A percentile compares a stretch with the other conserved stretches of the same genome.
Evolutionary conservation across 2,888 invertebrate species (phyloP).

Genomic region (Thera obeliscata): DNA sequence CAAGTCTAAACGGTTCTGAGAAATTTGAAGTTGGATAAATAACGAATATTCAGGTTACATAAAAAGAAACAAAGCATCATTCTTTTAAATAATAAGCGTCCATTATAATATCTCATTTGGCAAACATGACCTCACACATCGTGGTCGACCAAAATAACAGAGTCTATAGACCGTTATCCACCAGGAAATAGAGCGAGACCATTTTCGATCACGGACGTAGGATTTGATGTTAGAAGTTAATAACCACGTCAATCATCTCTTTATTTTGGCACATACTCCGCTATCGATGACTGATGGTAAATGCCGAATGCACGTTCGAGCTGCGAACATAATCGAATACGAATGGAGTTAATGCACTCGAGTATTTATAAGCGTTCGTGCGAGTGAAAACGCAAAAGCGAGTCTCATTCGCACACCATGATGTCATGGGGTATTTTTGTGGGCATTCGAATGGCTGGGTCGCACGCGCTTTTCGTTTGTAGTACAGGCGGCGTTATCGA

Average conservation of each 20-base stretch:
- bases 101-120: slow-evolving; percentile 55
- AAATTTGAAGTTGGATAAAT: slow-evolving; percentile 11
- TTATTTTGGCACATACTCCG: slow-evolving; percentile 43
- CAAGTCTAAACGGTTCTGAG: not conserved
- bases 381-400: slow-evolving; percentile 49
- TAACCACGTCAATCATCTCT: slow-evolving; percentile 39
- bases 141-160: slow-evolving; percentile 51
- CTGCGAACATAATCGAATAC: slow-evolving; percentile 57
- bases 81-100: slow-evolving; percentile 40
- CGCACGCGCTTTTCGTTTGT: slow-evolving; percentile 70
- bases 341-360: slow-evolving; percentile 75
- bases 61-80: slow-evolving; percentile 41
- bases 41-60: slow-evolving; percentile 26
- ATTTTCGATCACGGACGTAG: slow-evolving; percentile 49
- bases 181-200: slow-evolving; percentile 59
- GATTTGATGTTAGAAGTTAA: slow-evolving; percentile 42
- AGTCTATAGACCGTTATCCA: slow-evolving; percentile 56
- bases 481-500: slow-evolving; percentile 67
- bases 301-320: slow-evolving; percentile 53
- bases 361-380: slow-evolving; percentile 67
- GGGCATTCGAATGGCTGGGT: slow-evolving; percentile 67
- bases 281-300: slow-evolving; percentile 41
- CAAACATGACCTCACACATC: slow-evolving; percentile 59
- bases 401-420: slow-evolving; percentile 76
- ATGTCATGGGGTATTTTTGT: slow-evolving; percentile 83